Base-by-base conservation (phyloP, 64 coral and sea anemone species). In the Montipora sp. region DNA sequence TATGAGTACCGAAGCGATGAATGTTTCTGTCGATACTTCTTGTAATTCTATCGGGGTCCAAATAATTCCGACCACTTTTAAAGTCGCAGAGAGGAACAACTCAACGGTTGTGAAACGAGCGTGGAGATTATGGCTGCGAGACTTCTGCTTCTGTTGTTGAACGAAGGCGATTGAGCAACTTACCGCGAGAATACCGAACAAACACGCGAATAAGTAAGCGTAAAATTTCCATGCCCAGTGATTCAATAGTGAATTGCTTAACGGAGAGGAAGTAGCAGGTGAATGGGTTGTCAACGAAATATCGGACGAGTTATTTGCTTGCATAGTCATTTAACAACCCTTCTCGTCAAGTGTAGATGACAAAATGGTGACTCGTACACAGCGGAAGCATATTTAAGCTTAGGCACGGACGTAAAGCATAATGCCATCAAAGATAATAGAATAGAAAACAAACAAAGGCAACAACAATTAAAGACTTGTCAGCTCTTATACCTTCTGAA, bases 201-300 rank as follows among this genome's bases (percentile, higher is more conserved):
- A 46, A 19, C 7, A 45, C 2, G 59, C 44, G 44, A 83, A 68
- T 7, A 16, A 18, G 58, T 83, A 83, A 18, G 59, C 5, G 43
- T 67, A 83, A 14, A 83, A 16, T 4, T 83, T 15, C 58, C 58
- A 83, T 9, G 80, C 80, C 80, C 80, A 83, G 59, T 83, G 80
- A 66, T 83, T 18, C 3, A 65, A 18, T 11, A 0, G 15, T 65
- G 10, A 8, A 65, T 65, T 65, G 15, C 3, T 14, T 15, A 14
- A 3, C 11, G 60, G 15, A 65, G 60, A 65, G 15, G 60, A 65
- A 4, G 60, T 65, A 13, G 60, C 15, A 18, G 7, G 15, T 65
- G 60, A 65, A 18, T 11, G 15, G 3, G 10, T 65, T 65, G 60
- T 4, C 3, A 65, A 3, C 11, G 60, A 65, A 65, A 65, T 14